Percentiles rank a stretch among this genome's conserved stretches.
phyloP scores from a whole-genome alignment of 1,140 invertebrate species.

The Temnothorax curvispinosus region DNA sequence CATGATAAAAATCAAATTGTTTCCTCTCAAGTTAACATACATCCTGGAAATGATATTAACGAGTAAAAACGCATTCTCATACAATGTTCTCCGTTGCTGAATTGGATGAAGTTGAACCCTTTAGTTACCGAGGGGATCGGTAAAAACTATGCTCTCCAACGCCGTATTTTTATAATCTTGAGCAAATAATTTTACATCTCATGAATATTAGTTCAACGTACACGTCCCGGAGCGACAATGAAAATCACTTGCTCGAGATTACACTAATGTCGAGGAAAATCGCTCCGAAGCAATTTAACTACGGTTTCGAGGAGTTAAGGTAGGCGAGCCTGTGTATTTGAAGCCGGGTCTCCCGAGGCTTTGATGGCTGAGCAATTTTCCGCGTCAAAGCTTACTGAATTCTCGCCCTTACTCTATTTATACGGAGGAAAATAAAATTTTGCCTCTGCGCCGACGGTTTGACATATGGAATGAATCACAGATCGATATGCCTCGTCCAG shows the following conservation, averaged over 20 bases:
- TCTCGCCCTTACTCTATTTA: not conserved
- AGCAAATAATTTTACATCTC: constrained; percentile 13
- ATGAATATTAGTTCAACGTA: not conserved
- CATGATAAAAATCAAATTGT: not conserved
- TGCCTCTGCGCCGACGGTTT: not conserved
- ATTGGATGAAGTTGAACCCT: not conserved
- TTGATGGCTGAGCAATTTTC: constrained; percentile 27
- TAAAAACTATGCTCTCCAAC: not conserved
- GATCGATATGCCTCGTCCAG: constrained; percentile 66
- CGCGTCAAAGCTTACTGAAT: constrained; percentile 20
- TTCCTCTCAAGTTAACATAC: not conserved
- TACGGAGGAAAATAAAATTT: constrained; percentile 17
- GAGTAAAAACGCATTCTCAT: not conserved
- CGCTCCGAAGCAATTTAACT: not conserved
- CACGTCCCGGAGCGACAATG: not conserved
- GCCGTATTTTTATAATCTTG: constrained; percentile 5
- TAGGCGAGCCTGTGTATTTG: not conserved
- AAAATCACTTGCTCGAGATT: constrained; percentile 7
- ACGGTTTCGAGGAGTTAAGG: not conserved
- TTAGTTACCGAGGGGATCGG: not conserved
- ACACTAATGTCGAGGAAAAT: not conserved
- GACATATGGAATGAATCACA: constrained; percentile 66
- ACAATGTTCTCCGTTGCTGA: not conserved
- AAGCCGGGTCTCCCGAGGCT: constrained; percentile 35
- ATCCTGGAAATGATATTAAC: not conserved